These are phyloP conservation scores for Girardinus metallicus DNA, from an alignment of 2,797 vertebrate species.

Conservation along the genomic window DNA sequence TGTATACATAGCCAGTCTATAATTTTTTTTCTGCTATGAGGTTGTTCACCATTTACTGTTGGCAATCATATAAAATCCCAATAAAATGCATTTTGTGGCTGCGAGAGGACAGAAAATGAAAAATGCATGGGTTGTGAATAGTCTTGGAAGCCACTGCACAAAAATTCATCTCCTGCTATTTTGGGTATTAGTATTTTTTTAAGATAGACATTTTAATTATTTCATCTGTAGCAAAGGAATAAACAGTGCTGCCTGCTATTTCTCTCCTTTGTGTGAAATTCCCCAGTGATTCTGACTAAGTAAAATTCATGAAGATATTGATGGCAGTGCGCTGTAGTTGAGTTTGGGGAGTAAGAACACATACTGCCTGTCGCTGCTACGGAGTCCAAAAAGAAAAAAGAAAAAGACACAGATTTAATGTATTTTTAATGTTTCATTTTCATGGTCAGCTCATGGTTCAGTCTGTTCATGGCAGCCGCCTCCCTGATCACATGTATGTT, in stretches of 20 bases:
- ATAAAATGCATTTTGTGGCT: neutral
- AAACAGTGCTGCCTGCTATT: neutral
- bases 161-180: neutral
- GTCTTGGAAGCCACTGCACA: neutral
- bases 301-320: neutral
- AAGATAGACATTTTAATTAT: conserved; percentile 1
- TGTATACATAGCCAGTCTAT: neutral
- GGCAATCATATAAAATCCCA: neutral
- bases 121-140: neutral
- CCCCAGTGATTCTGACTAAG: neutral
- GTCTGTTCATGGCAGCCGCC: conserved; percentile 47
- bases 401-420: neutral
- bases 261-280: neutral
- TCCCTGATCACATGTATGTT: conserved; percentile 19
- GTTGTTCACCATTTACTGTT: neutral
- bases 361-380: neutral
- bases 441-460: conserved; percentile 43
- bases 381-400: no score
- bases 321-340: neutral
- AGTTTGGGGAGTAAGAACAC: neutral
- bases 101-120: neutral
- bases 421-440: conserved; percentile 20
- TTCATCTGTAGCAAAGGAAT: neutral
- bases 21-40: neutral
- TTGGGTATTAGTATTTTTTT: neutral